Evolutionary conservation across 2,888 invertebrate species (phyloP), one percentile per base, ranked within the genome.

Genomic region (Dione vanillae): DNA sequence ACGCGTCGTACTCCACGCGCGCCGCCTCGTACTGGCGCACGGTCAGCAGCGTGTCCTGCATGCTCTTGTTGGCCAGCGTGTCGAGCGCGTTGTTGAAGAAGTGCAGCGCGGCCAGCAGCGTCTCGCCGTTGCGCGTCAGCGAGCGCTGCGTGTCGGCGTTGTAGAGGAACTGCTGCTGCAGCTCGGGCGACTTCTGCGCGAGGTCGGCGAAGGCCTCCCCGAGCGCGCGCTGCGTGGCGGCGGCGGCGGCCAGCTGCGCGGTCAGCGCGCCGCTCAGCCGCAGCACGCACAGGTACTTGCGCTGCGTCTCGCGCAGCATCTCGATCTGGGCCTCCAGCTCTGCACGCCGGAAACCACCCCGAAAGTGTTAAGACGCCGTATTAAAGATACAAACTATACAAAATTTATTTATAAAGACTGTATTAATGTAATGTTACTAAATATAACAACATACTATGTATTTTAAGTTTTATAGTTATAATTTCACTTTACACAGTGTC

Each of bases 1-100:
- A 99, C 61, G 99, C 99, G 94, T 99, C 99, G 89, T 98, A 99
- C 89, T 99, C 99, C 88, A 99, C 96, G 88, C 98, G 92, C 67
- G 95, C 95, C 0, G 94, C 94, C 80, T 95, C 95, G 79, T 95
- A 95, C 83, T 94, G 95, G 47, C 94, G 87, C 78, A 94, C 91
- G 70, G 94, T 94, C 82, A 97, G 96, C 77, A 95, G 83, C 43
- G 95, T 99, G 89, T 99, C 99, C 87, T 99, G 99, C 88, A 99
- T 99, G 54, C 99, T 99, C 94, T 99, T 99, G 93, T 98, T 97
- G 90, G 98, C 98, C 81, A 99, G 94, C 19, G 99, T 99, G 90
- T 97, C 97, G 67, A 99, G 97, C 40, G 98, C 97, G 64, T 97
- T 98, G 82, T 97, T 97, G 94, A 99, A 99, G 94, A 98, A 99